phyloP scores from a whole-genome alignment of 92 coral and sea anemone species.

The Phenganax marumi region DNA sequence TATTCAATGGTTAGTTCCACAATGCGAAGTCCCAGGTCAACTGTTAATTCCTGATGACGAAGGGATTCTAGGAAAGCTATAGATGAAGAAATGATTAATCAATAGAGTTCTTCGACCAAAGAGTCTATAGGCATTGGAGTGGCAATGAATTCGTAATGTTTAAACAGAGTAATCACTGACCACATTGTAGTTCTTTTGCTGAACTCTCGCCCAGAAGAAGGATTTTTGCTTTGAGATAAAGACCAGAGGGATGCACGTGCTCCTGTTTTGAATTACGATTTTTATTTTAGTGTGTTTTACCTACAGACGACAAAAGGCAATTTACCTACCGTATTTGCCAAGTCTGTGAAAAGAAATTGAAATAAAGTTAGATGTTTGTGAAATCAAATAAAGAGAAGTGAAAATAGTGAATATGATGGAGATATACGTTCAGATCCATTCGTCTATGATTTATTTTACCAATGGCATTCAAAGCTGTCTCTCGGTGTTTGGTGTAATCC shows the following conservation, averaged over 20 bases:
- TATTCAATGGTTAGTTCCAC: conserved; percentile 74
- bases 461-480: conserved; percentile 88
- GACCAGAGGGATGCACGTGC: conserved; percentile 91
- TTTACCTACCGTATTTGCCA: conserved; percentile 97
- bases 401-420: neutral
- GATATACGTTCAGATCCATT: neutral
- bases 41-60: conserved; percentile 79
- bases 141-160: neutral
- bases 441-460: conserved; percentile 56
- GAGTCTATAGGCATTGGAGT: neutral
- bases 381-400: neutral
- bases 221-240: conserved; percentile 83
- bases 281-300: neutral
- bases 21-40: conserved; percentile 70
- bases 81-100: neutral
- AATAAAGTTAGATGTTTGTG: neutral
- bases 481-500: conserved; percentile 79
- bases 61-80: conserved; percentile 85
- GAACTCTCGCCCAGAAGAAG: conserved; percentile 65
- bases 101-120: neutral
- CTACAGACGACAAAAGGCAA: neutral
- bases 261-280: conserved; percentile 50
- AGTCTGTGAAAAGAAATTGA: conserved; percentile 58
- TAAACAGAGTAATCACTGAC: conserved; percentile 41
- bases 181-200: conserved; percentile 68